Conservation (phyloP, 2,888 invertebrate genomes). For the Drosophila mimica region DNA sequence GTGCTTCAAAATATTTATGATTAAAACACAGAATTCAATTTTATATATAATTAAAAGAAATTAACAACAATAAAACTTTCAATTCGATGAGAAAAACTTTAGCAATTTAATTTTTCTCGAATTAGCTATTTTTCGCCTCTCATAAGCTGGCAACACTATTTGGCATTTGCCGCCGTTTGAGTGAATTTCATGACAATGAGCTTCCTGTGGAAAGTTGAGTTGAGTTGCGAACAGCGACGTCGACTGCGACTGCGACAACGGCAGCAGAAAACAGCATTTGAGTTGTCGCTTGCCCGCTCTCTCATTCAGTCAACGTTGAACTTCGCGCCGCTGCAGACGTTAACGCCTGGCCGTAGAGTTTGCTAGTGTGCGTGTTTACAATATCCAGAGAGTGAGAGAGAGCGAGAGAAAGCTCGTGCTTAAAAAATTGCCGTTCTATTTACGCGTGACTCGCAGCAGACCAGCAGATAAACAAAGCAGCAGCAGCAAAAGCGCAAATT, state of each 20-base stretch:
- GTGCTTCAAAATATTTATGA: not conserved
- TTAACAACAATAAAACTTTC: not conserved
- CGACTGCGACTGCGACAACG: constrained; percentile 17
- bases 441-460: constrained; percentile 59
- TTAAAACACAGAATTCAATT: not conserved
- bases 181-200: constrained; percentile 47
- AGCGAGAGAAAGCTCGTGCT: constrained; percentile 26
- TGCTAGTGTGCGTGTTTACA: constrained; percentile 15
- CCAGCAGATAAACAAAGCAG: constrained; percentile 68
- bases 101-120: too few relatives aligned
- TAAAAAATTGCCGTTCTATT: constrained; percentile 22
- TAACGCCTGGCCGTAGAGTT: constrained; percentile 15
- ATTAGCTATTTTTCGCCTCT: not conserved
- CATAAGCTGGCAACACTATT: constrained; percentile 1
- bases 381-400: not conserved
- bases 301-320: constrained; percentile 71
- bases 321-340: constrained; percentile 73
- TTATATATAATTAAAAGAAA: not conserved
- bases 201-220: constrained; percentile 58
- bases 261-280: constrained; percentile 38
- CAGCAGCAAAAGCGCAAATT: constrained; percentile 60
- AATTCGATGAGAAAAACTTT: not conserved
- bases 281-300: constrained; percentile 24
- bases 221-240: constrained; percentile 30
- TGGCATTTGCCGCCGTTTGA: constrained; percentile 34